Evolutionary conservation across 2,888 invertebrate species (phyloP), one percentile per base, ranked within the genome.

Genomic region (Iselma pallidipennis): DNA sequence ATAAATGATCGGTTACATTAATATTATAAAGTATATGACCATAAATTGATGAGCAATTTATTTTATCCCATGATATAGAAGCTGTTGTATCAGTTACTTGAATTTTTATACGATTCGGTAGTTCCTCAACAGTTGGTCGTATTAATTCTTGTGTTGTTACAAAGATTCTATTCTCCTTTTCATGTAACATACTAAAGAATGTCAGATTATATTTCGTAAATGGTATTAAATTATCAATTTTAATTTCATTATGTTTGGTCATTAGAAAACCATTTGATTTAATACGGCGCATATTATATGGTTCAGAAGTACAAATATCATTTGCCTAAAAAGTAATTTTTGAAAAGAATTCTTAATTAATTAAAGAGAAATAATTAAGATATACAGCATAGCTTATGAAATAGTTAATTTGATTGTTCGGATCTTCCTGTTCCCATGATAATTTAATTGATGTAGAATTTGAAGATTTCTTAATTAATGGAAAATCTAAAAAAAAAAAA

Each of bases 231-330:
- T 77, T 68, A 1, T 71, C 65, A 19, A 80, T 66, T 26, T 66
- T 55, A 3, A 78, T 59, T 64, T 74, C 67, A 57, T 71, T 78
- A 5, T 67, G 64, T 62, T 72, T 76, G 4, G 74, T 75, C 14
- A 75, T 70, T 7, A 79, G 25, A 59, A 76, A 78, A 37, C 78
- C 79, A 66, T 74, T 76, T 0, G 80, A 80, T 68, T 75, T 78
- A 12, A 69, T 49, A 58, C 80, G 70, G 23, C 61, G 57, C 12
- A 65, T 62, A 59, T 71, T 74, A 29, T 57, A 63, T 5, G 68
- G 62, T n/a, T 68, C 72, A 25, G 57, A 49, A 4, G 55, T 49
- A 55, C 79, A 79, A 31, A 73, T 59, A 59, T 77, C 75, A 52
- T 73, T 73, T 14, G 74, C 78, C 76, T 78, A 55, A 51, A 71